Percentiles rank a stretch among this genome's conserved stretches.
phyloP scores from a whole-genome alignment of 2,797 vertebrate species.

The Zenarchopterus dispar region DNA sequence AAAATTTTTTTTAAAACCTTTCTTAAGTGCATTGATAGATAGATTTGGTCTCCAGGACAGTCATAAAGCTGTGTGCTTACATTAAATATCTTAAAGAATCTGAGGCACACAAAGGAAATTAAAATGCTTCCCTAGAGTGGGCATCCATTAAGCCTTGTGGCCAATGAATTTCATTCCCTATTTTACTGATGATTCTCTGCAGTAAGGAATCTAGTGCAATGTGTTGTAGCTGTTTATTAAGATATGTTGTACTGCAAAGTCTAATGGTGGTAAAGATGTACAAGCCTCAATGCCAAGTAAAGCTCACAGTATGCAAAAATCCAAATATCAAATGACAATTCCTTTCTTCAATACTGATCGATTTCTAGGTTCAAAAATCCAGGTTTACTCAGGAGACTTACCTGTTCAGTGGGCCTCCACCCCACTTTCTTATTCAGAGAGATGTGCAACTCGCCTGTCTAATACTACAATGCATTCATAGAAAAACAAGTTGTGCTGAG shows the following conservation, averaged over 20 bases:
- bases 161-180: background rate
- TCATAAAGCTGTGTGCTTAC: no score
- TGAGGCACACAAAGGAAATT: no score
- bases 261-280: background rate
- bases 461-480: background rate
- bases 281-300: no score
- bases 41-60: background rate
- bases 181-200: background rate
- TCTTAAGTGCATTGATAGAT: no score
- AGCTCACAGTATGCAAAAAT: background rate
- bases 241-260: background rate
- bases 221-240: background rate
- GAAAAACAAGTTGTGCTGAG: no score
- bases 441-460: background rate
- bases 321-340: background rate
- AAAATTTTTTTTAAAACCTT: no score
- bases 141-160: background rate
- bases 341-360: background rate
- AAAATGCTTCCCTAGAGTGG: background rate
- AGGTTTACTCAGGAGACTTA: background rate
- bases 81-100: no score
- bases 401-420: background rate
- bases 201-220: background rate
- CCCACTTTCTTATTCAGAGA: background rate
- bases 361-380: background rate